Evolutionary conservation across 2,113 vertebrate species (phyloP).

Genomic region (Crotalus horridus): DNA sequence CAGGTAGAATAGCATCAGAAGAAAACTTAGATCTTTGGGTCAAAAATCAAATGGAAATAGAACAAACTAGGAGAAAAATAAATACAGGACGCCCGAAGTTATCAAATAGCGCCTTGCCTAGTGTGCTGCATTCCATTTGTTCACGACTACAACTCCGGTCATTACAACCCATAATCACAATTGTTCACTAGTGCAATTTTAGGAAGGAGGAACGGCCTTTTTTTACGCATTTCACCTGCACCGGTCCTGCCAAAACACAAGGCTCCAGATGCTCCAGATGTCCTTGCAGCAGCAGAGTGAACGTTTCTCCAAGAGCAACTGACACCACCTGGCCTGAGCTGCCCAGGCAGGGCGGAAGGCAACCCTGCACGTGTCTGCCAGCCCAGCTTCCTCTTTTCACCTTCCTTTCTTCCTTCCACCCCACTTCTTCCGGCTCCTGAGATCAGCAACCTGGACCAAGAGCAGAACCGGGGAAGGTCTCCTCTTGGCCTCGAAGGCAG

Average conservation of each 20-base stretch:
- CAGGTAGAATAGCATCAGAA: background rate
- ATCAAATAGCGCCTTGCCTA: background rate
- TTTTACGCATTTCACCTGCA: background rate
- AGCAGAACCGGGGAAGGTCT: accelerated
- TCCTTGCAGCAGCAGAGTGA: background rate
- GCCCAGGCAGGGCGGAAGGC: background rate
- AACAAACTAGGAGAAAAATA: background rate
- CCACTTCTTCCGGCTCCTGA: background rate
- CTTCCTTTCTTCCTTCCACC: background rate
- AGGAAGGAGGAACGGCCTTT: background rate
- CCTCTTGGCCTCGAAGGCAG: background rate
- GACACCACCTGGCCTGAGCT: background rate
- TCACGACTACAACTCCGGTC: background rate
- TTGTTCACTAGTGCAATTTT: background rate
- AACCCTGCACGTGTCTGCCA: background rate
- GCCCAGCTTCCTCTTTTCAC: background rate
- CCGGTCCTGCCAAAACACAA: background rate
- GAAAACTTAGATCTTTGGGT: background rate
- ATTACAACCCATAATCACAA: background rate
- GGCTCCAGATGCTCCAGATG: background rate
- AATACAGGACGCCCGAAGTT: background rate
- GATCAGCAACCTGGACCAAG: background rate
- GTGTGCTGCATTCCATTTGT: background rate
- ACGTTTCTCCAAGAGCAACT: background rate
- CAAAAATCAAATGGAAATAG: background rate